Evolutionary conservation across 2,888 invertebrate genomes (phyloP).

Genomic region (Dolomedes plantarius): DNA sequence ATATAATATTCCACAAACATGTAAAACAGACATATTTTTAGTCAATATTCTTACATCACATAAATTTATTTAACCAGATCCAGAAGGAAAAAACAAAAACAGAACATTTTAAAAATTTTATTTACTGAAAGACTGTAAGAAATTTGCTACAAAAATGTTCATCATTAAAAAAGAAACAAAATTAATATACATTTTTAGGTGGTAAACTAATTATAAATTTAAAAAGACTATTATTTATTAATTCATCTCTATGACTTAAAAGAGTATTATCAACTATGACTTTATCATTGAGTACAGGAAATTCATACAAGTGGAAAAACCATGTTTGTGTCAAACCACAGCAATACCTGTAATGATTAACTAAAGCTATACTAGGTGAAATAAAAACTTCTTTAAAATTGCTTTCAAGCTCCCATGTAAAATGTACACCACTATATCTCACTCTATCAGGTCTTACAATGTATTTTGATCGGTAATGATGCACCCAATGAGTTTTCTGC

Average conservation of each 20-base stretch:
- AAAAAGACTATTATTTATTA: conserved; percentile 43
- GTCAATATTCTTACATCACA: no score
- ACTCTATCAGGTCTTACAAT: conserved; percentile 47
- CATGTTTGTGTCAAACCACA: conserved; percentile 55
- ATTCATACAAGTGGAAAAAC: conserved; percentile 53
- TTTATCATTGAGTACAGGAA: conserved; percentile 52
- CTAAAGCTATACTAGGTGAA: conserved; percentile 35
- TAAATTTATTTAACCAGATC: no score
- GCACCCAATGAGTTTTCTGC: conserved; percentile 56
- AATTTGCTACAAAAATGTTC: no score
- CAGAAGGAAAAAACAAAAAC: no score
- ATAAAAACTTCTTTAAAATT: conserved; percentile 36
- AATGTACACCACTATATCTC: conserved; percentile 55
- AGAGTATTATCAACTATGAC: conserved; percentile 45
- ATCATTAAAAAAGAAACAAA: no score
- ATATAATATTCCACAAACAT: no score
- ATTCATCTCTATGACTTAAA: conserved; percentile 4
- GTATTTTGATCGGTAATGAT: conserved; percentile 56
- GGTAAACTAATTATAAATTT: background rate
- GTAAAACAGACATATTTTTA: no score
- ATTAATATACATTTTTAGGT: no score
- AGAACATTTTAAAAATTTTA: no score
- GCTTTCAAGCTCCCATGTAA: conserved; percentile 38
- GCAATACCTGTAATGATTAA: conserved; percentile 65
- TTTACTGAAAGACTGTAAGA: no score